Conservation (phyloP, 2,888 invertebrate species). For the Pristionchus fissidentatus region DNA sequence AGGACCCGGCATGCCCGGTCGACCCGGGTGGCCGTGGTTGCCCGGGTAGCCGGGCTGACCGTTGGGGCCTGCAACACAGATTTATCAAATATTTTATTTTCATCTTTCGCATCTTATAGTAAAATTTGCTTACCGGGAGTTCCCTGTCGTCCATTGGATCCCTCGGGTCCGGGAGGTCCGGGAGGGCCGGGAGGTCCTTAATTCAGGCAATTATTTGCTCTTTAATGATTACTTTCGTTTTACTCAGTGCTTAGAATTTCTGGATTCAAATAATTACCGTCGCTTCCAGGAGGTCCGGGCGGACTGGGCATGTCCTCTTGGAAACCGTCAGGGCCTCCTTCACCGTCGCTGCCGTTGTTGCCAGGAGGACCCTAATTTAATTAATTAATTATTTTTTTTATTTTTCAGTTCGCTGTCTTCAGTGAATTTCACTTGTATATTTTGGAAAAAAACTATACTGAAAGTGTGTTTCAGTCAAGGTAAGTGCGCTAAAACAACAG, state of each 20-base stretch:
- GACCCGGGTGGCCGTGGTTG: slow-evolving; percentile 61
- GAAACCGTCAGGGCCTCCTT: slow-evolving; percentile 63
- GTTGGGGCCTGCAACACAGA: slow-evolving; percentile 11
- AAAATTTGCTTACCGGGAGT: slow-evolving; percentile 49
- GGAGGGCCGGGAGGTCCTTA: slow-evolving; percentile 52
- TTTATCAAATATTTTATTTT: not conserved
- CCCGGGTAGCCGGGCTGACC: slow-evolving; percentile 61
- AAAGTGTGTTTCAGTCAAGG: not conserved
- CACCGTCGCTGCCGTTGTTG: slow-evolving; percentile 59
- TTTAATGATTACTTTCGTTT: no score
- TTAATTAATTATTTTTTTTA: not conserved
- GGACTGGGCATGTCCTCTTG: slow-evolving; percentile 58
- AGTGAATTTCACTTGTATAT: not conserved
- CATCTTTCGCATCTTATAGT: not conserved
- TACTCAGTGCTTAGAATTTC: not conserved
- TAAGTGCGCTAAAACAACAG: not conserved
- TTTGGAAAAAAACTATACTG: not conserved
- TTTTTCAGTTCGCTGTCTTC: not conserved
- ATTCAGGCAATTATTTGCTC: not conserved
- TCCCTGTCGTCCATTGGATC: slow-evolving; percentile 53
- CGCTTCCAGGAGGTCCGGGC: slow-evolving; percentile 63
- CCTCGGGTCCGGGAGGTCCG: slow-evolving; percentile 53
- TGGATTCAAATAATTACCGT: slow-evolving; percentile 47
- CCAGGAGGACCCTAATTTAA: slow-evolving; percentile 59
- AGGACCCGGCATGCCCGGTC: slow-evolving; percentile 59